phyloP scores from a whole-genome alignment of 2,888 invertebrate species.

The Chymomyza caudatula region DNA sequence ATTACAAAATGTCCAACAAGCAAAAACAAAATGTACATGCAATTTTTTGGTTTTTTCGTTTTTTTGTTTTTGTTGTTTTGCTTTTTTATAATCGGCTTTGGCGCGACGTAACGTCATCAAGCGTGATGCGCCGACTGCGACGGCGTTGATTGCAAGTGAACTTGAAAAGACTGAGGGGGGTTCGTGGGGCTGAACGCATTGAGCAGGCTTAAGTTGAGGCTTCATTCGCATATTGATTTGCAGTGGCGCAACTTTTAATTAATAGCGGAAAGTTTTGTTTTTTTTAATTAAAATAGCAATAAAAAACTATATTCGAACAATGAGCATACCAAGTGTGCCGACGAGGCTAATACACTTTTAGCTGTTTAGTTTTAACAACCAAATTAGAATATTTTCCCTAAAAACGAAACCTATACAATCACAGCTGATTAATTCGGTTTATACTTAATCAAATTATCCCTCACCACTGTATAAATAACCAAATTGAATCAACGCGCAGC shows the following conservation, averaged over 20 bases:
- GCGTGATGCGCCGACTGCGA: not conserved
- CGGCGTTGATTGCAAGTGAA: not conserved
- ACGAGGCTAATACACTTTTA: too few relatives aligned
- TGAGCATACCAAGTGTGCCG: too few relatives aligned
- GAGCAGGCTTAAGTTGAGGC: not conserved
- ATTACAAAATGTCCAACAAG: not conserved
- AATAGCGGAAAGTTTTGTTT: not conserved
- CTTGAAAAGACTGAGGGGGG: not conserved
- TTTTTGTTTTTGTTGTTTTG: not conserved
- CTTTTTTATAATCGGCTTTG: conserved; percentile 2
- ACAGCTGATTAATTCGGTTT: not conserved
- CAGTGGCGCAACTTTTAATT: not conserved
- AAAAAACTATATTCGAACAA: not conserved
- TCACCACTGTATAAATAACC: not conserved
- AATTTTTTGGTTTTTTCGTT: too few relatives aligned
- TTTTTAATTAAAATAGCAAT: not conserved
- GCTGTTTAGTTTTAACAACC: too few relatives aligned
- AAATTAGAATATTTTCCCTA: too few relatives aligned
- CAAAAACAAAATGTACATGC: not conserved
- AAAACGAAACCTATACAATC: not conserved
- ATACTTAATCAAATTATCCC: not conserved
- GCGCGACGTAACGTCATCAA: not conserved
- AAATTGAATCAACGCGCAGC: not conserved
- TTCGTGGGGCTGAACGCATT: not conserved
- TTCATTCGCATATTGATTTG: not conserved